A percentile compares a stretch with the other conserved stretches of the same genome.
Conservation (phyloP, 2,797 vertebrate genomes). For the Masticophis lateralis region DNA sequence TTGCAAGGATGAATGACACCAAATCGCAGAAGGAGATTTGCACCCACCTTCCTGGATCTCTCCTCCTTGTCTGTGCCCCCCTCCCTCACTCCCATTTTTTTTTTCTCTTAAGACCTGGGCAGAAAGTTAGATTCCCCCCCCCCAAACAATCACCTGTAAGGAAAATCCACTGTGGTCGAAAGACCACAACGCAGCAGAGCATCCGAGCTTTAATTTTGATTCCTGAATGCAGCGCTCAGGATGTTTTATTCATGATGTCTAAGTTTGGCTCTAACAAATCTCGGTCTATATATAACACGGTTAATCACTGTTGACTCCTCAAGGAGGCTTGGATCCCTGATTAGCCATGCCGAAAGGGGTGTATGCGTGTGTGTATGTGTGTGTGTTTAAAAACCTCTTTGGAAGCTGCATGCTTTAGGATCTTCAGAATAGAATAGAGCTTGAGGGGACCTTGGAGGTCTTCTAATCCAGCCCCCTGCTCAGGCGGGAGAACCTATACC, state of each 20-base stretch:
- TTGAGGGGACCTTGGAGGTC: too few species aligned
- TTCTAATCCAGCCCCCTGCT: too few species aligned
- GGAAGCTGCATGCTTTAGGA: neutral
- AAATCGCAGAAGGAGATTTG: too few species aligned
- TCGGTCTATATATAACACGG: slow-evolving; percentile 76
- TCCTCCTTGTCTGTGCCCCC: neutral
- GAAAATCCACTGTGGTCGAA: slow-evolving; percentile 1
- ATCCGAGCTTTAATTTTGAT: slow-evolving; percentile 44
- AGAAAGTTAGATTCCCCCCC: neutral
- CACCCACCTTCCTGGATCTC: too few species aligned
- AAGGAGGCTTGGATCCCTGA: slow-evolving; percentile 66
- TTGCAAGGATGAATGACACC: neutral
- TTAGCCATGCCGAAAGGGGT: slow-evolving; percentile 59
- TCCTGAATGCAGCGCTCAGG: slow-evolving; percentile 54
- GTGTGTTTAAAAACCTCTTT: slow-evolving; percentile 36
- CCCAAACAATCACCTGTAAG: neutral
- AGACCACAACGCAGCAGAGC: slow-evolving; percentile 15
- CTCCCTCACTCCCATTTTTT: neutral
- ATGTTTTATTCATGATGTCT: slow-evolving; percentile 76
- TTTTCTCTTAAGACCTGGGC: neutral
- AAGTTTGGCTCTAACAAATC: slow-evolving; percentile 66
- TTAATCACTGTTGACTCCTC: slow-evolving; percentile 73
- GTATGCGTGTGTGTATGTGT: too few species aligned
- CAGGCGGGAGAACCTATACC: too few species aligned
- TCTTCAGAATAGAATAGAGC: too few species aligned